Evolutionary conservation across 2,113 vertebrate genomes (phyloP).

Genomic region (Leptosomus discolor): DNA sequence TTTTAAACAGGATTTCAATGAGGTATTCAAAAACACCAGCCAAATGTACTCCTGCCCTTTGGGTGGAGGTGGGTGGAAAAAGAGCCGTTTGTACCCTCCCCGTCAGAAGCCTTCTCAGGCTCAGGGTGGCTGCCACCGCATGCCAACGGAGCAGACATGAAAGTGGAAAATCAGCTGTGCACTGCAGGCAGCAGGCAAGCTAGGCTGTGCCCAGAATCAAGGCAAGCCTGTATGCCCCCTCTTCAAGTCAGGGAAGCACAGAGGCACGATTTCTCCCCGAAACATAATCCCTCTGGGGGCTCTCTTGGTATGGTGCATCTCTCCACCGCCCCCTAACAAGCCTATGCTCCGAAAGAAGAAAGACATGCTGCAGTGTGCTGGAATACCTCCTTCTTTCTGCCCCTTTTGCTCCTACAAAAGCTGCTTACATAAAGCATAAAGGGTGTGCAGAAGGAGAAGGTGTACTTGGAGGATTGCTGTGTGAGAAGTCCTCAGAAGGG

Average conservation of each 20-base stretch:
- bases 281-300: fast-evolving
- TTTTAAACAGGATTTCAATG: background rate
- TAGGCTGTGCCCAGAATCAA: background rate
- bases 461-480: background rate
- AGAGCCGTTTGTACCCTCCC: background rate
- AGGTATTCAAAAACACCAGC: background rate
- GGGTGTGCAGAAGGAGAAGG: background rate
- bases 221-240: background rate
- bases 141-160: background rate
- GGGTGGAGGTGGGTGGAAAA: background rate
- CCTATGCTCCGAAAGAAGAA: background rate
- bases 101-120: background rate
- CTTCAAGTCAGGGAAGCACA: background rate
- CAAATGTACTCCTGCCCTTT: fast-evolving
- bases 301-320: background rate
- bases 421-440: background rate
- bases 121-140: fast-evolving
- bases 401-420: background rate
- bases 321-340: background rate
- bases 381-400: background rate
- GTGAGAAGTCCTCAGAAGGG: background rate
- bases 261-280: background rate
- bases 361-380: background rate
- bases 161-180: background rate
- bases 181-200: background rate